A percentile compares a stretch with the other conserved stretches of the same genome.
These are phyloP conservation scores for Nesidiocoris tenuis DNA, from an alignment of 2,888 invertebrate species.

Conservation along the genomic window DNA sequence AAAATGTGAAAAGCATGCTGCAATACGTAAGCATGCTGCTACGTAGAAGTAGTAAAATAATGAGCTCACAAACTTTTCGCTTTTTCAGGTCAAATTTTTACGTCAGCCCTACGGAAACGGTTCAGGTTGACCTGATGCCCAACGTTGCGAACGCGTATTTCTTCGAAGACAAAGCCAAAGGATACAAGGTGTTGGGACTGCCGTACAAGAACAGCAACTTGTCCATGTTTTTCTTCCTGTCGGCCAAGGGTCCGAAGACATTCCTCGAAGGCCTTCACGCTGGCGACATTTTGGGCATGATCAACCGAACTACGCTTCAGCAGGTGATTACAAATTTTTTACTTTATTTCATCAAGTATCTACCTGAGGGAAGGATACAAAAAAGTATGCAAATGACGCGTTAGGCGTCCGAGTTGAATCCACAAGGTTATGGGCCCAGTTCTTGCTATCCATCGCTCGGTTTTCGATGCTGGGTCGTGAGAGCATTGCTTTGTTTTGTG, in stretches of 20 bases:
- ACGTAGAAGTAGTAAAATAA: too few species aligned
- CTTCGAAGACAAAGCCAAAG: constrained; percentile 58
- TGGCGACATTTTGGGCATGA: constrained; percentile 52
- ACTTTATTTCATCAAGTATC: too few species aligned
- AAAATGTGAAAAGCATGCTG: too few species aligned
- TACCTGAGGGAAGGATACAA: too few species aligned
- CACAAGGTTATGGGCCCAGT: too few species aligned
- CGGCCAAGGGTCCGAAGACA: constrained; percentile 58
- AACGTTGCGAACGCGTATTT: constrained; percentile 64
- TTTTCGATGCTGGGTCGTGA: too few species aligned
- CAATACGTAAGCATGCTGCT: too few species aligned
- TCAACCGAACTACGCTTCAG: constrained; percentile 61
- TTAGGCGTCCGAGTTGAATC: too few species aligned
- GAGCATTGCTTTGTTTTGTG: too few species aligned
- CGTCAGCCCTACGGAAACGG: constrained; percentile 53
- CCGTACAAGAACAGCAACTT: constrained; percentile 67
- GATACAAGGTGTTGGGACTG: constrained; percentile 65
- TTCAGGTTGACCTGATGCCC: constrained; percentile 66
- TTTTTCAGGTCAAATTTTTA: constrained; percentile 62
- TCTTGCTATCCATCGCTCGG: too few species aligned
- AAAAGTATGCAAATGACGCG: too few species aligned
- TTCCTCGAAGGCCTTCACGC: constrained; percentile 59
- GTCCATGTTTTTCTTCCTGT: constrained; percentile 67
- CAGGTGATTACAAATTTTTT: constrained; percentile 60
- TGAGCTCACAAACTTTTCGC: too few species aligned